These are phyloP conservation scores for Sclerurus mexicanus DNA, from an alignment of 2,113 vertebrate genomes.

Conservation along the genomic window DNA sequence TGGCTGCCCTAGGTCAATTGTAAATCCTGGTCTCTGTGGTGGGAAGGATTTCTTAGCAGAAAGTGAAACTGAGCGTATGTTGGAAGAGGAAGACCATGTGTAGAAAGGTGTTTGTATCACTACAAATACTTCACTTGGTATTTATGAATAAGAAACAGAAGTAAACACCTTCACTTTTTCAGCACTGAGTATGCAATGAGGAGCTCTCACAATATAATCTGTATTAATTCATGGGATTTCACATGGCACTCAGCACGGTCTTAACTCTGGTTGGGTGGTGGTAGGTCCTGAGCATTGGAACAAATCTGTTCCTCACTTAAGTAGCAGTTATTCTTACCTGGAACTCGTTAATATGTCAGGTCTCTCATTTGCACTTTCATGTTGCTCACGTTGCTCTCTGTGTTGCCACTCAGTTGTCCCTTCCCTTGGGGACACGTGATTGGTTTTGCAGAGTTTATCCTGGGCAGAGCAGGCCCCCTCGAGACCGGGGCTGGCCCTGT, in stretches of 20 bases:
- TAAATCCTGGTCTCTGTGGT: not conserved
- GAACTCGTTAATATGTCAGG: not conserved
- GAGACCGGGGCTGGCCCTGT: not conserved
- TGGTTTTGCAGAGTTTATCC: not conserved
- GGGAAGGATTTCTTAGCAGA: not conserved
- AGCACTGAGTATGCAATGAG: not conserved
- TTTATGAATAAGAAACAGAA: not conserved
- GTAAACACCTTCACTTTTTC: not conserved
- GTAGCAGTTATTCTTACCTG: not conserved
- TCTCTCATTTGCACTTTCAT: not conserved
- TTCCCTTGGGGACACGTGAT: not conserved
- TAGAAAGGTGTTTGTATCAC: not conserved
- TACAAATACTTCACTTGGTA: not conserved
- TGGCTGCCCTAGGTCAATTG: not conserved
- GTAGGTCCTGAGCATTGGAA: not conserved
- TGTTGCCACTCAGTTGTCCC: not conserved
- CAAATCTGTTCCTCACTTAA: not conserved
- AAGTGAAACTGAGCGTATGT: not conserved
- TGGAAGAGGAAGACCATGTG: not conserved
- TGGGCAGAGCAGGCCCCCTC: not conserved
- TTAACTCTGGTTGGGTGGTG: rapidly evolving
- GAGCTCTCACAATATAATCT: not conserved
- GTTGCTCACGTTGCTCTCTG: not conserved
- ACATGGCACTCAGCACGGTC: not conserved
- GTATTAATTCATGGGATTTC: not conserved